These are phyloP conservation scores for Drepanosiphum platanoidis DNA, from an alignment of 2,888 invertebrate genomes.

Conservation along the genomic window DNA sequence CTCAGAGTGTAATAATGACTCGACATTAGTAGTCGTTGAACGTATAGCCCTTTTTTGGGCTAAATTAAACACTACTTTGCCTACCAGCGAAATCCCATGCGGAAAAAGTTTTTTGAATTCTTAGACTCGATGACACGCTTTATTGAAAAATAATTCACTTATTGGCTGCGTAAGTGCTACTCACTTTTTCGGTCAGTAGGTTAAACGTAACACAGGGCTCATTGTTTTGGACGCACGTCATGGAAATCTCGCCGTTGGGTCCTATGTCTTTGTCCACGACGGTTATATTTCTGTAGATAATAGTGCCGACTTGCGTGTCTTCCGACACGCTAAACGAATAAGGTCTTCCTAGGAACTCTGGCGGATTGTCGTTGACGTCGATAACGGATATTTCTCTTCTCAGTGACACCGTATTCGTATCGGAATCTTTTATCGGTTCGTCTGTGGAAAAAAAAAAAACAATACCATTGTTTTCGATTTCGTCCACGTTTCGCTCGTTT, in stretches of 20 bases:
- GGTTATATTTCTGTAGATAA: conserved; percentile 74
- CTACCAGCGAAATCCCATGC: too few species aligned
- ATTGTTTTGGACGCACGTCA: conserved; percentile 73
- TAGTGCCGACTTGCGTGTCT: conserved; percentile 74
- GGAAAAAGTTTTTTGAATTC: too few species aligned
- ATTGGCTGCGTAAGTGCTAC: neutral
- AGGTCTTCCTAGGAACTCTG: conserved; percentile 78
- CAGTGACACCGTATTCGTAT: conserved; percentile 82
- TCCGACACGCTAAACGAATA: conserved; percentile 79
- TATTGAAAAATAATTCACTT: neutral
- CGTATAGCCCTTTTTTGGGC: too few species aligned
- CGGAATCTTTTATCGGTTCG: conserved; percentile 76
- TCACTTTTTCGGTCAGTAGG: conserved; percentile 74
- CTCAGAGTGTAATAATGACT: too few species aligned
- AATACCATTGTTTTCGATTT: neutral
- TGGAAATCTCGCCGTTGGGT: conserved; percentile 76
- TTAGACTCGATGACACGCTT: too few species aligned
- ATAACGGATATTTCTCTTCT: conserved; percentile 79
- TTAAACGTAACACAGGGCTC: conserved; percentile 77
- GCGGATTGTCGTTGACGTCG: conserved; percentile 85
- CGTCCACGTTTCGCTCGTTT: neutral
- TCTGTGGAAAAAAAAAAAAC: conserved; percentile 68
- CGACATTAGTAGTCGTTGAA: too few species aligned
- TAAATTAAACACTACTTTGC: too few species aligned
- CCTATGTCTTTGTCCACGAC: conserved; percentile 80